These are phyloP conservation scores for Leucophora obtusa DNA, from an alignment of 2,888 invertebrate species.

Conservation along the genomic window DNA sequence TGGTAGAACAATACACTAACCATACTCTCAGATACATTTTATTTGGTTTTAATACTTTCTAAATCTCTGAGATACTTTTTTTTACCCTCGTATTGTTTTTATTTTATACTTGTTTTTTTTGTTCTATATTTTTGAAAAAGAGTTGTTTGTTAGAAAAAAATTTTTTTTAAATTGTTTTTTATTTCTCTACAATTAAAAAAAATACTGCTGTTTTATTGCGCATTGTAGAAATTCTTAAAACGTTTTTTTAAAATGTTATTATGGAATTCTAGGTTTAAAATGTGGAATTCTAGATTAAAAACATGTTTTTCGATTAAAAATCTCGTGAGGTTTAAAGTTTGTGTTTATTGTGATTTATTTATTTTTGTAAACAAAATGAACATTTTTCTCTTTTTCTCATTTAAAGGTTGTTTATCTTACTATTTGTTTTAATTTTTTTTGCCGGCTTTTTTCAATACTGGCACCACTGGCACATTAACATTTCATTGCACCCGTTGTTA, in stretches of 20 bases:
- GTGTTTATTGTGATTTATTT: slow-evolving; percentile 1
- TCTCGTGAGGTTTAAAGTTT: background rate
- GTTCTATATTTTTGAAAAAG: slow-evolving; percentile 12
- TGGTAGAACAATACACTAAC: slow-evolving; percentile 17
- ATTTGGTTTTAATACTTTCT: background rate
- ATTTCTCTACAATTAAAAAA: slow-evolving; percentile 37
- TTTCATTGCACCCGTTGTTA: slow-evolving; percentile 42
- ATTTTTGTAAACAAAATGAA: slow-evolving; percentile 6
- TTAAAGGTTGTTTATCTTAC: slow-evolving; percentile 6
- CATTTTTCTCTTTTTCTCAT: slow-evolving; percentile 2
- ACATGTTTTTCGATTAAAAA: slow-evolving; percentile 22
- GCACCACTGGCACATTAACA: slow-evolving; percentile 33
- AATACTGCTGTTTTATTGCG: slow-evolving; percentile 44
- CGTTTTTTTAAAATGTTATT: slow-evolving; percentile 7
- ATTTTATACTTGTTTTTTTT: slow-evolving; percentile 33
- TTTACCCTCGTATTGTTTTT: slow-evolving; percentile 20
- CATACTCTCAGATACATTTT: background rate
- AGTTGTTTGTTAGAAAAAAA: slow-evolving; percentile 41
- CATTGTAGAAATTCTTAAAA: slow-evolving; percentile 44
- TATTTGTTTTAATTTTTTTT: slow-evolving; percentile 13
- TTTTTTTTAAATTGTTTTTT: slow-evolving; percentile 37
- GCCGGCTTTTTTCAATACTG: slow-evolving; percentile 30
- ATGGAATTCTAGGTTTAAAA: background rate
- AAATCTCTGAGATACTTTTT: slow-evolving; percentile 37
- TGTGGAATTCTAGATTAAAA: too few relatives aligned